These are phyloP conservation scores for Epizoanthus ramosus DNA, from an alignment of 92 coral and sea anemone species.

Conservation along the genomic window DNA sequence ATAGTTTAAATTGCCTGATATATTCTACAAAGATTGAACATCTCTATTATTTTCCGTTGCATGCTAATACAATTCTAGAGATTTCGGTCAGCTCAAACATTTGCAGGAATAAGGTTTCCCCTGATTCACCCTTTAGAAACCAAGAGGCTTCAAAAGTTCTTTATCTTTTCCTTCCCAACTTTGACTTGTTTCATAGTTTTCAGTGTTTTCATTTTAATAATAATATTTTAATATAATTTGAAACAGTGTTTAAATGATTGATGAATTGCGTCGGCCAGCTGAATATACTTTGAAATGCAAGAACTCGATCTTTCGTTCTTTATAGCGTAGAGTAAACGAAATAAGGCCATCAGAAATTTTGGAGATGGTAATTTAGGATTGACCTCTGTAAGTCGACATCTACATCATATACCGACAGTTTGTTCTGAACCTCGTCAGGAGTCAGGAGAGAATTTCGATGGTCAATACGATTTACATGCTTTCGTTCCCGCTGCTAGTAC, in stretches of 20 bases:
- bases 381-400: too few species aligned
- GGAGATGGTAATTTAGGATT: too few species aligned
- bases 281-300: constrained; percentile 2
- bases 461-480: too few species aligned
- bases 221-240: constrained; percentile 7
- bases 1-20: constrained; percentile 16
- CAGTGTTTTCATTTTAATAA: constrained; percentile 14
- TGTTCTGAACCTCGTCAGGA: too few species aligned
- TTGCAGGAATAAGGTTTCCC: too few species aligned
- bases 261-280: neutral
- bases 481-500: too few species aligned
- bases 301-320: neutral
- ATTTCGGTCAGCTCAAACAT: constrained; percentile 2
- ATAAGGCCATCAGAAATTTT: neutral
- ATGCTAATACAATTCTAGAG: neutral
- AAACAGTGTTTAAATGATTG: neutral
- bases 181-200: constrained; percentile 12
- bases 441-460: too few species aligned
- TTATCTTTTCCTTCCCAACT: too few species aligned
- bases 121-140: too few species aligned
- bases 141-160: neutral
- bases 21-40: constrained; percentile 1
- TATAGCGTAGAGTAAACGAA: neutral
- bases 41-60: constrained; percentile 34
- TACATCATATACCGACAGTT: too few species aligned